Evolutionary conservation across 1,140 invertebrate genomes (phyloP).

Genomic region (Sesamia nonagrioides): DNA sequence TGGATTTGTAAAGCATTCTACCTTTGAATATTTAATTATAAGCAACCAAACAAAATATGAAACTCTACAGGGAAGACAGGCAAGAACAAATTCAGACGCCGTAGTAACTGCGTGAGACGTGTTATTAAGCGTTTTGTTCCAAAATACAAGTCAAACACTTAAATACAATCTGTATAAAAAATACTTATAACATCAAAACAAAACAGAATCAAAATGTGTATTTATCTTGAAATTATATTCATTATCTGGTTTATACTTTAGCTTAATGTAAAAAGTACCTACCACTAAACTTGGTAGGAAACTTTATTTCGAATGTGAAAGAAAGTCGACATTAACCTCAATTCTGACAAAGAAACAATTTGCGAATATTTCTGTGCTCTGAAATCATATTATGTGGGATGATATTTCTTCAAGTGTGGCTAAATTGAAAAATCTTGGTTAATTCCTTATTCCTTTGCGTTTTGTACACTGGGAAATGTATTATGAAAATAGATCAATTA

Average conservation of each 20-base stretch:
- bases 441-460: not conserved
- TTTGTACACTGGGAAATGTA: not conserved
- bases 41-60: too few species aligned
- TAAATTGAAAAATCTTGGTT: not conserved
- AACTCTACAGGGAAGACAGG: too few species aligned
- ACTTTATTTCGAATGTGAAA: constrained; percentile 28
- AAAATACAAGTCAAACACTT: too few species aligned
- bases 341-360: constrained; percentile 26
- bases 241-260: not conserved
- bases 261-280: constrained; percentile 22
- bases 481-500: not conserved
- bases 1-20: too few species aligned
- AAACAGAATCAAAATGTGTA: not conserved
- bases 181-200: not conserved
- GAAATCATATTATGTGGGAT: constrained; percentile 10
- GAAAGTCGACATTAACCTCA: constrained; percentile 29
- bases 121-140: too few species aligned
- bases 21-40: too few species aligned
- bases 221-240: not conserved
- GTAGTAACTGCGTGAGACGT: too few species aligned
- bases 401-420: constrained; percentile 1
- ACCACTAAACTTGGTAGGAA: constrained; percentile 18
- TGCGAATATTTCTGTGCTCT: constrained; percentile 7
- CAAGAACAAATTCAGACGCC: too few species aligned
- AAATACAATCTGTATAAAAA: not conserved